Conservation (phyloP, 1,140 invertebrate species). For the Panonychus citri region DNA sequence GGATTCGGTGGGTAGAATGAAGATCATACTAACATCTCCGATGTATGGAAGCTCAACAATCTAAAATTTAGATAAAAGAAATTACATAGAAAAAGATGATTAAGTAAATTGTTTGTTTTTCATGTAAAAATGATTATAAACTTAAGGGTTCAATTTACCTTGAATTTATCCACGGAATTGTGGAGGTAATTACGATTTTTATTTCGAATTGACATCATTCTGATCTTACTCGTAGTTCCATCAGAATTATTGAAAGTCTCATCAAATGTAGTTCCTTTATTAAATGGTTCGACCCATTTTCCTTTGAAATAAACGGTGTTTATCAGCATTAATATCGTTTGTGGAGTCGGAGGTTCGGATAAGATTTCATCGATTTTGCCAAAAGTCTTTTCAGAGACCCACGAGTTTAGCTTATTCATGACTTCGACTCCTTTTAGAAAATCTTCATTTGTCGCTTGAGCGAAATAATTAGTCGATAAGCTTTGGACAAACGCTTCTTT, state of each 20-base stretch:
- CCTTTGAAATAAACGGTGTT: slow-evolving; percentile 74
- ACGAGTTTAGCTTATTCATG: not conserved
- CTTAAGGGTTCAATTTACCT: not conserved
- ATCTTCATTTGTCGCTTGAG: not conserved
- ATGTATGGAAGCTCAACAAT: not conserved
- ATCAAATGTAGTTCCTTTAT: slow-evolving; percentile 27
- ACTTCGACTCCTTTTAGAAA: not conserved
- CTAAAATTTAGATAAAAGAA: not conserved
- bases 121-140: not conserved
- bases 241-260: slow-evolving; percentile 33
- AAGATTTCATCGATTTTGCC: not conserved
- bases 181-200: not conserved
- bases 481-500: not conserved
- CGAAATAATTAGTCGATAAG: not conserved
- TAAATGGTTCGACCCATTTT: slow-evolving; percentile 45
- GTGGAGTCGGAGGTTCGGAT: slow-evolving; percentile 26
- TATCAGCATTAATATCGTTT: slow-evolving; percentile 36
- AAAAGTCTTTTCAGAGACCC: not conserved
- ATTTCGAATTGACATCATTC: not conserved
- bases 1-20: not conserved
- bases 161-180: not conserved
- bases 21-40: not conserved
- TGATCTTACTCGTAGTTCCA: not conserved
- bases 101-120: not conserved
- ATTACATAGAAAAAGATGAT: not conserved